These are phyloP conservation scores for Atlantisia rogersi DNA, from an alignment of 2,113 vertebrate genomes.

Conservation along the genomic window DNA sequence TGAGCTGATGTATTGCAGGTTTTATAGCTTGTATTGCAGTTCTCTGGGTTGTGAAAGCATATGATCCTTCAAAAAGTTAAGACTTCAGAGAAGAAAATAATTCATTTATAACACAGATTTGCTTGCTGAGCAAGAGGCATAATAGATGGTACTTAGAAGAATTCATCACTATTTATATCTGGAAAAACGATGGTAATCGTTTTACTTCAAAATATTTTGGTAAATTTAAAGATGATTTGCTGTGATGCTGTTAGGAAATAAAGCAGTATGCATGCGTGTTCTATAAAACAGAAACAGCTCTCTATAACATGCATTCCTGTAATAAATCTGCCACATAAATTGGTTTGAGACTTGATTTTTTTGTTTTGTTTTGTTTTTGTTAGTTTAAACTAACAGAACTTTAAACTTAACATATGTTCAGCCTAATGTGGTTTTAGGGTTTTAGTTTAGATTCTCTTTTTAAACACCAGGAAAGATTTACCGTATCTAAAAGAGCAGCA, in stretches of 20 bases:
- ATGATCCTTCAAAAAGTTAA: constrained; percentile 1
- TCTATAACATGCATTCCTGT: background rate
- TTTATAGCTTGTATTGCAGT: background rate
- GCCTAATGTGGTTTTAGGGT: background rate
- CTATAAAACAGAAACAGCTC: constrained; percentile 1
- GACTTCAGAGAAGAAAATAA: constrained; percentile 24
- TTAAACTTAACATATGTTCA: background rate
- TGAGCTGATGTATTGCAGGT: background rate
- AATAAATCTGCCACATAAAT: constrained; percentile 28
- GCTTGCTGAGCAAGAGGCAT: background rate
- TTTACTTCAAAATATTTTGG: constrained; percentile 26
- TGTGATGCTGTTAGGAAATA: constrained; percentile 16
- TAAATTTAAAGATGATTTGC: constrained; percentile 13
- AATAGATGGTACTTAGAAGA: background rate
- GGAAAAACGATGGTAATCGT: background rate
- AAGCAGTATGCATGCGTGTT: constrained; percentile 4
- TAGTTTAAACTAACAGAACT: background rate
- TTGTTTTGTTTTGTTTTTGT: background rate
- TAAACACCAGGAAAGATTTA: constrained; percentile 42
- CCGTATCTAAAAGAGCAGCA: constrained; percentile 46
- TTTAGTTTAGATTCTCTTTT: constrained; percentile 48
- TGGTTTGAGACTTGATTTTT: background rate
- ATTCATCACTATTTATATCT: background rate
- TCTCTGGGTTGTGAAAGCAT: background rate
- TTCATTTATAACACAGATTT: background rate